Percentiles rank a stretch among this genome's conserved stretches.
phyloP scores from a whole-genome alignment of 2,888 invertebrate genomes.

The Embidobia sp. region DNA sequence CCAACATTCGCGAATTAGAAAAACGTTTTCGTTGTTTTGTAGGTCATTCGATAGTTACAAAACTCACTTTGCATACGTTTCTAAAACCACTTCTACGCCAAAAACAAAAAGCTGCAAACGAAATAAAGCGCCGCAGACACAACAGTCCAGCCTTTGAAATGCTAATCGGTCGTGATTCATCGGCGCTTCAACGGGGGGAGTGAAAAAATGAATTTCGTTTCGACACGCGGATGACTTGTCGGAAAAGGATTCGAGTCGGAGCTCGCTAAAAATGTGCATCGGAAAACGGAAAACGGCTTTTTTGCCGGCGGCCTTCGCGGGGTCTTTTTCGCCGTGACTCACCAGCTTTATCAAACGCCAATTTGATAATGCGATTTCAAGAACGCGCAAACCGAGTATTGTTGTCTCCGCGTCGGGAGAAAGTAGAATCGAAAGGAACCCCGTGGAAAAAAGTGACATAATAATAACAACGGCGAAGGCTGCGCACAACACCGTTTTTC shows the following conservation, averaged over 20 bases:
- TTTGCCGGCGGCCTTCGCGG: constrained; percentile 26
- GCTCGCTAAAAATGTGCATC: too few species aligned
- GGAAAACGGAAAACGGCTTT: not conserved
- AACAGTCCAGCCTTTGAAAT: not conserved
- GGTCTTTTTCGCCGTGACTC: constrained; percentile 22
- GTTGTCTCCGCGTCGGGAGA: constrained; percentile 30
- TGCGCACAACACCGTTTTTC: too few species aligned
- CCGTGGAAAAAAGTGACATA: constrained; percentile 4
- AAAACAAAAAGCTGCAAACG: too few species aligned
- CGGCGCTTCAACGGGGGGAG: too few species aligned
- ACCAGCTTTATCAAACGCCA: constrained; percentile 16
- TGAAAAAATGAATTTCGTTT: not conserved
- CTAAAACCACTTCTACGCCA: too few species aligned
- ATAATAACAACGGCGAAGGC: not conserved
- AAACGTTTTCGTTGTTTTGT: too few species aligned
- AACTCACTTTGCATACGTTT: too few species aligned
- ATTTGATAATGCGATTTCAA: constrained; percentile 49
- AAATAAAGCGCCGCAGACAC: too few species aligned
- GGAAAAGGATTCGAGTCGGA: too few species aligned
- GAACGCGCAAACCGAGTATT: constrained; percentile 47
- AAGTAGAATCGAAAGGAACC: constrained; percentile 44
- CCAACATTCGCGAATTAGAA: too few species aligned
- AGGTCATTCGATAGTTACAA: too few species aligned
- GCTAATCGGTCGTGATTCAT: not conserved
- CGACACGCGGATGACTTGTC: constrained; percentile 1